These are phyloP conservation scores for Heliothis peltigera DNA, from an alignment of 2,888 invertebrate genomes.

Conservation along the genomic window DNA sequence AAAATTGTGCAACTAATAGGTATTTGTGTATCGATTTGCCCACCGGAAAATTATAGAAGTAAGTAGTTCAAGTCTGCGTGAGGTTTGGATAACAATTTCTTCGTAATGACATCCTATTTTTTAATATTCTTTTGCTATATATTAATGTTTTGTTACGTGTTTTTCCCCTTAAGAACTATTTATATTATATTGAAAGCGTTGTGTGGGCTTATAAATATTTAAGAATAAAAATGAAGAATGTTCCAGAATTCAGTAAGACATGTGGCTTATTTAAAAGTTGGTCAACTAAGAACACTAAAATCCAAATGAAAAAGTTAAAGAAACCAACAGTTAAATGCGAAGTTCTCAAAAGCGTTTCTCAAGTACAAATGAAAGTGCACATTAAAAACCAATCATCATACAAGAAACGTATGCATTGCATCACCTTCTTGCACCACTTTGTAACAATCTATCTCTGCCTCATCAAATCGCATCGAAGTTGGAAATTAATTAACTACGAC, in stretches of 20 bases:
- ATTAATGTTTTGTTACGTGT: too few species aligned
- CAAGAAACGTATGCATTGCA: constrained; percentile 38
- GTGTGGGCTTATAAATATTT: too few species aligned
- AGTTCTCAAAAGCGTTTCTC: constrained; percentile 15
- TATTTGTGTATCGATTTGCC: constrained; percentile 30
- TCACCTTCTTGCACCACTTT: constrained; percentile 33
- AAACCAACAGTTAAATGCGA: constrained; percentile 18
- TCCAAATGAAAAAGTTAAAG: constrained; percentile 12
- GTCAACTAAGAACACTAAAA: constrained; percentile 7
- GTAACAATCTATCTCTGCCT: constrained; percentile 73
- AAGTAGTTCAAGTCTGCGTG: too few species aligned
- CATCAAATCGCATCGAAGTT: constrained; percentile 77
- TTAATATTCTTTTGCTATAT: too few species aligned
- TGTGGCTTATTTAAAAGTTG: too few species aligned
- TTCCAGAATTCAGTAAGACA: too few species aligned
- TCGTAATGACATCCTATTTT: too few species aligned
- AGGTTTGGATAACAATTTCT: too few species aligned
- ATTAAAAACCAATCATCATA: constrained; percentile 30
- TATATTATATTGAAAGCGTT: too few species aligned
- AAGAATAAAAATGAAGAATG: too few species aligned
- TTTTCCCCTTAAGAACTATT: too few species aligned
- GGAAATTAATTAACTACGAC: constrained; percentile 80
- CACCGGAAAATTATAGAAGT: not conserved
- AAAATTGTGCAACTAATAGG: constrained; percentile 33
- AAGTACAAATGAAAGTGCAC: constrained; percentile 20